Evolutionary conservation across 2,797 vertebrate genomes (phyloP).

Genomic region (Florisuga fusca): DNA sequence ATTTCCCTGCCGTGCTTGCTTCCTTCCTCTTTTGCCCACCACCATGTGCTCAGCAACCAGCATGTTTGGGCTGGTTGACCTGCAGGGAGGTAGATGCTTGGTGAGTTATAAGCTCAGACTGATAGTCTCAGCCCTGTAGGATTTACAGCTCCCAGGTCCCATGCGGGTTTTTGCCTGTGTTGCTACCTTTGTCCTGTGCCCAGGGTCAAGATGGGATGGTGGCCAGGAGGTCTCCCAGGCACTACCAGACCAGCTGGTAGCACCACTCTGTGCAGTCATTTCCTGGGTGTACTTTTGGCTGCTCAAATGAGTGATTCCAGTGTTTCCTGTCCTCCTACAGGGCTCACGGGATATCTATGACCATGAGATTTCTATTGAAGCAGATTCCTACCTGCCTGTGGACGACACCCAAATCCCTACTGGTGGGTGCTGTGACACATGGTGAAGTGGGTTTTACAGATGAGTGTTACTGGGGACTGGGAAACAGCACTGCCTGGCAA

Average conservation of each 20-base stretch:
- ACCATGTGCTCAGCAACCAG: neutral
- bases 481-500: neutral
- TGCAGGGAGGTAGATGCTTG: neutral
- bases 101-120: neutral
- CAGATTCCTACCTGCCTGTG: conserved; percentile 90
- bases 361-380: conserved; percentile 89
- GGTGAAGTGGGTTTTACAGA: neutral
- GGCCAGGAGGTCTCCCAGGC: neutral
- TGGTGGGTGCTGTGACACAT: conserved; percentile 76
- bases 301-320: neutral
- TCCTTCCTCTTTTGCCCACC: neutral
- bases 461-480: neutral
- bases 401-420: conserved; percentile 90
- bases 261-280: neutral
- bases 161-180: neutral
- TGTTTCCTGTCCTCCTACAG: conserved; percentile 71
- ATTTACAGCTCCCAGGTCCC: neutral
- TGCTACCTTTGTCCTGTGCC: neutral
- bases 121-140: neutral
- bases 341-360: conserved; percentile 87
- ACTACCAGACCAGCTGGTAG: neutral
- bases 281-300: neutral
- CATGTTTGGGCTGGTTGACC: neutral
- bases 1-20: neutral
- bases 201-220: neutral